A percentile compares a stretch with the other conserved stretches of the same genome.
Conservation (phyloP, 2,113 vertebrate genomes). For the Dinomys branickii region DNA sequence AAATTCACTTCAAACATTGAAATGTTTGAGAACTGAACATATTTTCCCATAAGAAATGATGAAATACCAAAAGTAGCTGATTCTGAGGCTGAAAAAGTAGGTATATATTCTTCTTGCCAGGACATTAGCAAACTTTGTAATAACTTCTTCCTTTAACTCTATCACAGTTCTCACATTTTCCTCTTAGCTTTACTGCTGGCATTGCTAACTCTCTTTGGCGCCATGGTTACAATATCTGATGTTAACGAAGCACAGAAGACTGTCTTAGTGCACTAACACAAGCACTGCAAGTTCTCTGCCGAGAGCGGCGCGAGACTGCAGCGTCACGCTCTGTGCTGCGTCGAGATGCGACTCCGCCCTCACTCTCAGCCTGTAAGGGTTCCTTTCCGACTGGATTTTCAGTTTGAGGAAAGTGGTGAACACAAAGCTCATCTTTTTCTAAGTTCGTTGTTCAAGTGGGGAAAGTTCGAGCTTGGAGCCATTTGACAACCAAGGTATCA, state of each 20-base stretch:
- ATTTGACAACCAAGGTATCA: neutral
- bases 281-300: neutral
- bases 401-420: neutral
- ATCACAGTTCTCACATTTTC: neutral
- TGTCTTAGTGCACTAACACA: neutral
- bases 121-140: neutral
- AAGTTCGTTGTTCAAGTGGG: neutral
- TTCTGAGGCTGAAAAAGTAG: neutral
- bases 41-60: neutral
- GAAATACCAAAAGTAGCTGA: neutral
- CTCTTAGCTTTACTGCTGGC: neutral
- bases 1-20: neutral
- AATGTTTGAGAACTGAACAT: neutral
- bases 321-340: neutral
- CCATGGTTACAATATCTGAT: neutral
- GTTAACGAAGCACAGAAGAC: neutral
- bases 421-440: neutral
- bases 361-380: neutral
- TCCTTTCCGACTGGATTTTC: neutral
- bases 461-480: neutral
- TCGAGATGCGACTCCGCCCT: rapidly evolving
- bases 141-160: neutral
- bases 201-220: neutral
- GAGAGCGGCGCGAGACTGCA: neutral
- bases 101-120: neutral